Base-by-base conservation (phyloP, 1,140 invertebrate genomes). In the Caenorhabditis inopinata region DNA sequence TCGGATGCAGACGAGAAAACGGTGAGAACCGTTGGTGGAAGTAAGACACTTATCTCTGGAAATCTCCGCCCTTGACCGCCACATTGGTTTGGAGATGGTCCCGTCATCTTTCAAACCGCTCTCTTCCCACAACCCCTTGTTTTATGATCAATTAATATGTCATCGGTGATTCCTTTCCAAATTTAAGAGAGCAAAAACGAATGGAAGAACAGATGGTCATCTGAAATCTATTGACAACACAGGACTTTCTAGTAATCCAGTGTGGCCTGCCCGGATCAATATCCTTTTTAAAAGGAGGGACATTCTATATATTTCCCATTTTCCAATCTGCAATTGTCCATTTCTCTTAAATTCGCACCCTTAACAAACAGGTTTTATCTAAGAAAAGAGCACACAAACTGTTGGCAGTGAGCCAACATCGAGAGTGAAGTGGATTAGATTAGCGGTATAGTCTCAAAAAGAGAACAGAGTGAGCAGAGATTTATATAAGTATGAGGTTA, bases 141-240 rank as follows among this genome's bases (percentile, higher is more conserved):
- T 62, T 68, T 68, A 68, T 42, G 58, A 68, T 68, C 58, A 68
- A 68, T 68, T 68, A 68, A 68, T 32, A 12, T 42, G 29, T 32
- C 58, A 68, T 14, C n/a, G n/a, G n/a, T n/a, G n/a, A n/a, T n/a
- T n/a, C n/a, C n/a, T n/a, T n/a, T n/a, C n/a, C n/a, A n/a, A n/a
- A n/a, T n/a, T n/a, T n/a, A n/a, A n/a, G n/a, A n/a, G n/a, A n/a
- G n/a, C n/a, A n/a, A n/a, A n/a, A n/a, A n/a, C n/a, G n/a, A n/a
- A n/a, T n/a, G n/a, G n/a, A n/a, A n/a, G n/a, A n/a, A n/a, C n/a
- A n/a, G n/a, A n/a, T n/a, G n/a, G n/a, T n/a, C n/a, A n/a, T n/a
- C n/a, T n/a, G n/a, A n/a, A n/a, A n/a, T n/a, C n/a, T n/a, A n/a
- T n/a, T n/a, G n/a, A n/a, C n/a, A n/a, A n/a, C n/a, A n/a, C n/a